These are phyloP conservation scores for Plagiodera versicolora DNA, from an alignment of 2,888 invertebrate genomes.

Conservation along the genomic window DNA sequence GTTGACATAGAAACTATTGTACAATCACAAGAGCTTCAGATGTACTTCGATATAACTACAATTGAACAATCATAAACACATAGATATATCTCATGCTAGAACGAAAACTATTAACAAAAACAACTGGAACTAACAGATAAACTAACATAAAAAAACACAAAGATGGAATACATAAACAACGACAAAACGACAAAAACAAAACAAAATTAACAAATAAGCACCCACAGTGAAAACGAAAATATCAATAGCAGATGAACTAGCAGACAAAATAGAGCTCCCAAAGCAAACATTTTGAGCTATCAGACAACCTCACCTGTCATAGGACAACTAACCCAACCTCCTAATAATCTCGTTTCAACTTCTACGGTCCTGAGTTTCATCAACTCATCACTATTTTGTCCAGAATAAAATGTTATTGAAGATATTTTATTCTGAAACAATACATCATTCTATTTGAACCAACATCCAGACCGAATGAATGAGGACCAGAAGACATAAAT, in stretches of 20 bases:
- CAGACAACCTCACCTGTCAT: slow-evolving; percentile 63
- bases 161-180: too few species aligned
- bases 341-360: slow-evolving; percentile 74
- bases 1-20: too few species aligned
- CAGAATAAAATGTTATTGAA: slow-evolving; percentile 81
- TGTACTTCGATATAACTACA: too few species aligned
- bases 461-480: background rate
- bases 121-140: too few species aligned
- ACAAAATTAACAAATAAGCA: too few species aligned
- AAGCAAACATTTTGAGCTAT: background rate
- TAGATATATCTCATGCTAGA: too few species aligned
- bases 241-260: background rate
- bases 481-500: background rate
- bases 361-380: slow-evolving; percentile 80
- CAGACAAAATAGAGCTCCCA: background rate
- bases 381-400: slow-evolving; percentile 80
- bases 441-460: background rate
- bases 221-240: background rate
- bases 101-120: too few species aligned
- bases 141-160: too few species aligned
- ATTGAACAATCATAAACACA: too few species aligned
- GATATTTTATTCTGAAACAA: slow-evolving; percentile 82
- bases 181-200: too few species aligned
- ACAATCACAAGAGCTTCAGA: too few species aligned
- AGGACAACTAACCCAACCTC: slow-evolving; percentile 90